Evolutionary conservation across 2,888 invertebrate genomes (phyloP), one percentile per base, ranked within the genome.

Genomic region (Smittia aterrima): DNA sequence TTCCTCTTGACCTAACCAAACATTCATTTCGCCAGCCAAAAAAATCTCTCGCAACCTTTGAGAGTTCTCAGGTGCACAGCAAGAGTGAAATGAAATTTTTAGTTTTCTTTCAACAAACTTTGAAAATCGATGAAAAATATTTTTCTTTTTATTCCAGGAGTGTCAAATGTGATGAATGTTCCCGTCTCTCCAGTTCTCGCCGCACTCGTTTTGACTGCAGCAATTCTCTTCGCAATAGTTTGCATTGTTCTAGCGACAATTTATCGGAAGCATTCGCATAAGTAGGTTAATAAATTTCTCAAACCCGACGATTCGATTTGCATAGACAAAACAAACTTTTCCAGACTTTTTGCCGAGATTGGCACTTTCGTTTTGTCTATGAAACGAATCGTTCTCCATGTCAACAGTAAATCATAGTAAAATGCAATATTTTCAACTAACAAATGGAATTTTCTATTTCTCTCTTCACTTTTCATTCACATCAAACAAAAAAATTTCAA

Each of bases 111-210:
- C n/a, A n/a, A n/a, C n/a, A n/a, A n/a, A n/a, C n/a, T n/a, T 32
- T 9, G 20, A 58, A 58, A 58, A 58, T 58, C 58, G 58, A 58
- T 58, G n/a, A 32, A 3, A 32, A 32, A 9, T 32, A 6, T 32
- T 3, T 32, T 32, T 32, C 9, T 32, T 32, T 9, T 32, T 9
- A 11, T 79, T 82, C 0, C 83, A 91, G 91, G 90, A 78, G 86
- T 87, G 79, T 85, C 87, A 18, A 84, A 84, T 32, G 86, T 86
- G 75, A 86, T 86, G 77, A 83, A 86, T 6, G 85, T 90, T 76
- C 88, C 89, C 13, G 85, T 92, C 79, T 92, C 90, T 77, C 92
- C 92, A 13, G 86, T 93, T 74, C 84, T 93, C 75, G 88, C 92
- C 6, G 91, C 91, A 1, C 85, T 93, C 77, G 89, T 92, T 74